Evolutionary conservation across 1,140 invertebrate genomes (phyloP).

Genomic region (Trypoxylus dichotomus): DNA sequence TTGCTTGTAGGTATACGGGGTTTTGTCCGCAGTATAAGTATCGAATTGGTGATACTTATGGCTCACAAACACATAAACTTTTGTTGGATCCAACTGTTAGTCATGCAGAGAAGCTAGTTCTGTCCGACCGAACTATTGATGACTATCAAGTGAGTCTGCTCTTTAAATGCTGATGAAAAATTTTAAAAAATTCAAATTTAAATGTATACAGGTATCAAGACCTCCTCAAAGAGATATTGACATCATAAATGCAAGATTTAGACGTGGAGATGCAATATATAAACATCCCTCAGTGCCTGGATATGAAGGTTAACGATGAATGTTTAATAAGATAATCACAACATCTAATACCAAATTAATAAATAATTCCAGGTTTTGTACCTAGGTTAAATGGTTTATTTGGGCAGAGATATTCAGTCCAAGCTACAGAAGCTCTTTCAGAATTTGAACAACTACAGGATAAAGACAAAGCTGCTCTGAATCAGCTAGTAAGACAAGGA

Average conservation of each 20-base stretch:
- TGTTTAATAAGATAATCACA: background rate
- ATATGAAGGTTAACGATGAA: slow-evolving; percentile 61
- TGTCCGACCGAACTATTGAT: slow-evolving; percentile 63
- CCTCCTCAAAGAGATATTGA: slow-evolving; percentile 65
- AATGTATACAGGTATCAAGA: slow-evolving; percentile 55
- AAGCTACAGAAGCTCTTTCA: slow-evolving; percentile 67
- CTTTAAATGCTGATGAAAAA: background rate
- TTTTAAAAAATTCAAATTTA: slow-evolving; percentile 27
- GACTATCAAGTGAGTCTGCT: slow-evolving; percentile 59
- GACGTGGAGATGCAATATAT: slow-evolving; percentile 65
- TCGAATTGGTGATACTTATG: slow-evolving; percentile 71
- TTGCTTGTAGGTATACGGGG: slow-evolving; percentile 65
- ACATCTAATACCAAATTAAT: background rate
- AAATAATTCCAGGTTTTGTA: slow-evolving; percentile 60
- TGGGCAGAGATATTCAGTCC: slow-evolving; percentile 67
- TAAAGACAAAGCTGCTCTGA: slow-evolving; percentile 57
- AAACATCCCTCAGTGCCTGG: slow-evolving; percentile 69
- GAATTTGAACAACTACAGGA: slow-evolving; percentile 66
- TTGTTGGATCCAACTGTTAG: slow-evolving; percentile 69
- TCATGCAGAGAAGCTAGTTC: slow-evolving; percentile 67
- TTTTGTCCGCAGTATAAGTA: slow-evolving; percentile 72
- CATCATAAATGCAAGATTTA: slow-evolving; percentile 62
- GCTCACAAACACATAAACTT: slow-evolving; percentile 68
- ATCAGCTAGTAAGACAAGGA: slow-evolving; percentile 58
- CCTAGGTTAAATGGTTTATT: slow-evolving; percentile 62